Evolutionary conservation across 2,797 vertebrate genomes (phyloP).

Genomic region (Momotus momota): DNA sequence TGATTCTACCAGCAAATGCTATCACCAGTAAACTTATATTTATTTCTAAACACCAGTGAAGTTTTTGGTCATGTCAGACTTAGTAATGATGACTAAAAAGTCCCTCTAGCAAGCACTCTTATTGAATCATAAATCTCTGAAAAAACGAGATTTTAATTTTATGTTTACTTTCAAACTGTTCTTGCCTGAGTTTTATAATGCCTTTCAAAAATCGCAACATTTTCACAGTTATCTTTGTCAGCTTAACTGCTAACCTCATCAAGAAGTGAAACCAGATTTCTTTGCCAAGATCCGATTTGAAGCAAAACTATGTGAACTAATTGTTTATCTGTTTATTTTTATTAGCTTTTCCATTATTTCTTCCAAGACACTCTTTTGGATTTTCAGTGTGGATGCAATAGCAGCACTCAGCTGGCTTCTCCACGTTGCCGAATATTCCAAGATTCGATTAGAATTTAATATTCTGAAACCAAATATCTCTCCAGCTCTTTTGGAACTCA

Average conservation of each 20-base stretch:
- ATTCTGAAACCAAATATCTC: background rate
- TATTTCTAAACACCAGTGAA: background rate
- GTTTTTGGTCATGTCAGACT: background rate
- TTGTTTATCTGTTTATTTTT: background rate
- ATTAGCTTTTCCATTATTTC: background rate
- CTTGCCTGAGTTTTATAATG: background rate
- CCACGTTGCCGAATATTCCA: background rate
- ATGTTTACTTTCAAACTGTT: background rate
- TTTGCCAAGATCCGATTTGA: background rate
- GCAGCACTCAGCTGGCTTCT: background rate
- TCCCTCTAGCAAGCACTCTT: background rate
- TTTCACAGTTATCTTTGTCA: constrained; percentile 1
- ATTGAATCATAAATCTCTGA: background rate
- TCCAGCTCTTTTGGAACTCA: background rate
- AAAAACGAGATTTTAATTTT: background rate
- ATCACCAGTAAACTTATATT: background rate
- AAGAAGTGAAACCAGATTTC: background rate
- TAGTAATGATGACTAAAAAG: background rate
- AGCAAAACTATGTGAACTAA: background rate
- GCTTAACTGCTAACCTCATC: background rate
- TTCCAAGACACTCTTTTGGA: background rate
- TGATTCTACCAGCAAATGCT: background rate
- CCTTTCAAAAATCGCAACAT: background rate
- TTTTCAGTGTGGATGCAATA: background rate
- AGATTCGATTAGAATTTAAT: background rate